These are phyloP conservation scores for Plectrocnemia conspersa DNA, from an alignment of 1,140 invertebrate genomes.

Conservation along the genomic window DNA sequence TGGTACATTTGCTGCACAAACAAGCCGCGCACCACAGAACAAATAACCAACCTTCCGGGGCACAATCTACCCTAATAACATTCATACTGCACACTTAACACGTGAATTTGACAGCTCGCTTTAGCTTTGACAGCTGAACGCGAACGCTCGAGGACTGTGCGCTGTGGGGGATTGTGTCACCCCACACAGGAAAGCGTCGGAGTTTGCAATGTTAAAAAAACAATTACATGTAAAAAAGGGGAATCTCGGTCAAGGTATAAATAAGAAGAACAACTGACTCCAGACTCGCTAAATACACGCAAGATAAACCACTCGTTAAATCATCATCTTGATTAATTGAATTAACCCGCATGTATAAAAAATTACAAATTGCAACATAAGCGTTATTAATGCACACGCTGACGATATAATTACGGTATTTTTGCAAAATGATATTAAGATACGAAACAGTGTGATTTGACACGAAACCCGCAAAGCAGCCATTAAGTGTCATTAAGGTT, in stretches of 20 bases:
- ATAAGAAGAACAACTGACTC: too few relatives aligned
- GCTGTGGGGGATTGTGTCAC: too few relatives aligned
- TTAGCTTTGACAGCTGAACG: conserved; percentile 33
- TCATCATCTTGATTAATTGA: too few relatives aligned
- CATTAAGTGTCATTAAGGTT: conserved; percentile 9
- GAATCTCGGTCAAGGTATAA: too few relatives aligned
- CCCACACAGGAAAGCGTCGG: too few relatives aligned
- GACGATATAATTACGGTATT: conserved; percentile 18
- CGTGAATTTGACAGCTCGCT: conserved; percentile 34
- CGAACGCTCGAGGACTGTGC: background rate
- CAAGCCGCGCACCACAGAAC: conserved; percentile 31
- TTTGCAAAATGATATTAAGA: conserved; percentile 16
- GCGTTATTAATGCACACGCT: conserved; percentile 16
- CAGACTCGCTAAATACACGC: too few relatives aligned
- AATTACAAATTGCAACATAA: conserved; percentile 4
- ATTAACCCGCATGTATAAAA: too few relatives aligned
- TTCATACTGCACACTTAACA: conserved; percentile 34
- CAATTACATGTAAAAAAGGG: too few relatives aligned
- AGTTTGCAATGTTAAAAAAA: too few relatives aligned
- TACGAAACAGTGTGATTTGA: conserved; percentile 10
- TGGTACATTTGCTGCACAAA: conserved; percentile 19
- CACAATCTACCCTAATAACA: conserved; percentile 33
- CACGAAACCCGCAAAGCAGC: conserved; percentile 11
- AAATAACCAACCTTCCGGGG: conserved; percentile 32
- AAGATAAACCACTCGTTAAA: too few relatives aligned